These are phyloP conservation scores for Chaetura pelagica DNA, from an alignment of 2,113 vertebrate species.

Conservation along the genomic window DNA sequence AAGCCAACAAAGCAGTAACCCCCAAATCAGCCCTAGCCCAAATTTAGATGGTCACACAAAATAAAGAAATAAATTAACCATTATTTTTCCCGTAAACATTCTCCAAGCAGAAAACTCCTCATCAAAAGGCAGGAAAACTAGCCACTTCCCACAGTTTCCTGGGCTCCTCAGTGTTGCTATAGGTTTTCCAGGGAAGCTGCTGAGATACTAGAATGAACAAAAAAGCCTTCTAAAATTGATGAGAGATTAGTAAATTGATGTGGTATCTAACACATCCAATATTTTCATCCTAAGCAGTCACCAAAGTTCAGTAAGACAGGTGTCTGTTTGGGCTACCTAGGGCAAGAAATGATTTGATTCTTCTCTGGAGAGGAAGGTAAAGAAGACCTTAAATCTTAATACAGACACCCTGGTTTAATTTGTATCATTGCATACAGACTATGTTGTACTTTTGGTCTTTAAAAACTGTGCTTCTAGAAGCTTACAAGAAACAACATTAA, in stretches of 20 bases:
- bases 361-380: not conserved
- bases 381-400: not conserved
- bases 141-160: not conserved
- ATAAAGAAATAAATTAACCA: not conserved
- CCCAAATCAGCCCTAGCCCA: not conserved
- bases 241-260: not conserved
- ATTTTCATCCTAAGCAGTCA: not conserved
- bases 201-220: not conserved
- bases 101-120: not conserved
- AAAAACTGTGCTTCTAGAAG: not conserved
- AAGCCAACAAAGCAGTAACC: not conserved
- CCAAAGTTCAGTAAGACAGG: not conserved
- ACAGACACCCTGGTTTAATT: not conserved
- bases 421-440: not conserved
- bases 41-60: not conserved
- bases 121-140: not conserved
- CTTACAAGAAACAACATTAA: not conserved
- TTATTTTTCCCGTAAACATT: not conserved
- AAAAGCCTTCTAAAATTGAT: not conserved
- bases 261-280: rapidly evolving
- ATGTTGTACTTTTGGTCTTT: not conserved
- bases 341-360: not conserved
- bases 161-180: not conserved
- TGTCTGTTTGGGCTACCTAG: not conserved
- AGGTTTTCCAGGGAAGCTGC: not conserved